A percentile compares a stretch with the other conserved stretches of the same genome.
These are phyloP conservation scores for Ptychobarbus kaznakovi DNA, from an alignment of 2,797 vertebrate species.

Conservation along the genomic window DNA sequence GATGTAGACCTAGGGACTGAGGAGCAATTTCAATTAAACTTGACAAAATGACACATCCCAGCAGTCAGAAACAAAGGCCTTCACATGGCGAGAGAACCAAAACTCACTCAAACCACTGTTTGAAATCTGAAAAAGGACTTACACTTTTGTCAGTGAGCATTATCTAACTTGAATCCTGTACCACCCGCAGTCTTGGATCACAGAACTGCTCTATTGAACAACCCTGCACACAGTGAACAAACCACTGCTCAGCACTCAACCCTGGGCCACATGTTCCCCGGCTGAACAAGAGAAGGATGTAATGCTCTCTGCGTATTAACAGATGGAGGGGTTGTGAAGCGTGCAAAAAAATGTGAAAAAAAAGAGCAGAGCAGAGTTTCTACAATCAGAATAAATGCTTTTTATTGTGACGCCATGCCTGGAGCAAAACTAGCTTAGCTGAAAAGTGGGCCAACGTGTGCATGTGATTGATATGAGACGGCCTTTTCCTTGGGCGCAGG, in stretches of 20 bases:
- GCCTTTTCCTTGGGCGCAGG: constrained; percentile 36
- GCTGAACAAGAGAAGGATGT: constrained; percentile 51
- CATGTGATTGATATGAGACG: constrained; percentile 44
- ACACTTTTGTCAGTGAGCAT: constrained; percentile 55
- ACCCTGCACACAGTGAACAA: constrained; percentile 17
- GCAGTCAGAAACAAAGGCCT: neutral
- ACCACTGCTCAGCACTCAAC: constrained; percentile 58
- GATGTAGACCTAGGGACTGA: constrained; percentile 66
- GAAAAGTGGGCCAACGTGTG: constrained; percentile 43
- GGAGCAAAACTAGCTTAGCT: constrained; percentile 23
- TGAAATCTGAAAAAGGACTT: constrained; percentile 27
- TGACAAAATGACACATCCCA: constrained; percentile 70
- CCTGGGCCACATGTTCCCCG: constrained; percentile 46
- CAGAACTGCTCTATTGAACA: constrained; percentile 41
- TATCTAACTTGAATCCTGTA: constrained; percentile 70
- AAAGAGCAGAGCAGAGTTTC: constrained; percentile 7
- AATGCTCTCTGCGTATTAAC: constrained; percentile 49
- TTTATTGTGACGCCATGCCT: constrained; percentile 13
- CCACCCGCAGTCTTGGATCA: constrained; percentile 70
- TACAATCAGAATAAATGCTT: constrained; percentile 14
- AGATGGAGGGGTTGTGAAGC: constrained; percentile 73
- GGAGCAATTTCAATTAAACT: constrained; percentile 73
- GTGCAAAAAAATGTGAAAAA: constrained; percentile 57
- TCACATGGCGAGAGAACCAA: constrained; percentile 20
- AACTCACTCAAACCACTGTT: neutral